A percentile compares a stretch with the other conserved stretches of the same genome.
Conservation (phyloP, 1,140 invertebrate genomes). For the Macrotrachela quadricornifera region DNA sequence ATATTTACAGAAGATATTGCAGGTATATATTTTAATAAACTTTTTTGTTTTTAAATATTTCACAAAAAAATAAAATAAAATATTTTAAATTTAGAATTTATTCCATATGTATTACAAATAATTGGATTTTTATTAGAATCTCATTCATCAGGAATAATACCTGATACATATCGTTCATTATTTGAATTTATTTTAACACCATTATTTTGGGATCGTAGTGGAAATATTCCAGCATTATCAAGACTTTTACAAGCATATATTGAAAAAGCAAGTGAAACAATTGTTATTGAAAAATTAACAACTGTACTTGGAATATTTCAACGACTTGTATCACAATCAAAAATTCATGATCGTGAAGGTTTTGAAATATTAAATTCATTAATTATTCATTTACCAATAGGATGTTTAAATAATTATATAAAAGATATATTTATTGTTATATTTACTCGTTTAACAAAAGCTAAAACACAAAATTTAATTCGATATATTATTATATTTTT, state of each 20-base stretch:
- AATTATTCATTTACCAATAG: conserved; percentile 49
- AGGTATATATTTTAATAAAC: conserved; percentile 37
- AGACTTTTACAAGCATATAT: conserved; percentile 66
- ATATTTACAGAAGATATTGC: conserved; percentile 79
- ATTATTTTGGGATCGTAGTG: conserved; percentile 67
- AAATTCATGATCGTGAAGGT: conserved; percentile 82
- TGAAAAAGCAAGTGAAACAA: conserved; percentile 45
- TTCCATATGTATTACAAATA: conserved; percentile 92
- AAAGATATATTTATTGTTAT: conserved; percentile 70
- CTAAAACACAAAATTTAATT: conserved; percentile 80
- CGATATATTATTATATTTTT: conserved; percentile 72
- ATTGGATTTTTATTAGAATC: conserved; percentile 69
- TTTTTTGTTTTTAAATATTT: neutral
- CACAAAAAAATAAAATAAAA: neutral
- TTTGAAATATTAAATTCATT: conserved; percentile 68
- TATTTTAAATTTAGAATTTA: conserved; percentile 49
- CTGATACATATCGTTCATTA: conserved; percentile 62
- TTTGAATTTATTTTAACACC: conserved; percentile 67
- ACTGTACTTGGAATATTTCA: conserved; percentile 80
- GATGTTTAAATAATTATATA: conserved; percentile 45
- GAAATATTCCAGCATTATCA: conserved; percentile 72
- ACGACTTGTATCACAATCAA: conserved; percentile 69
- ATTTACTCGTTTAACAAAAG: conserved; percentile 68
- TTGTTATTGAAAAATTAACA: conserved; percentile 38
- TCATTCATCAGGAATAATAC: conserved; percentile 38